Evolutionary conservation across 2,113 vertebrate genomes (phyloP).

Genomic region (Halichoeres trimaculatus): DNA sequence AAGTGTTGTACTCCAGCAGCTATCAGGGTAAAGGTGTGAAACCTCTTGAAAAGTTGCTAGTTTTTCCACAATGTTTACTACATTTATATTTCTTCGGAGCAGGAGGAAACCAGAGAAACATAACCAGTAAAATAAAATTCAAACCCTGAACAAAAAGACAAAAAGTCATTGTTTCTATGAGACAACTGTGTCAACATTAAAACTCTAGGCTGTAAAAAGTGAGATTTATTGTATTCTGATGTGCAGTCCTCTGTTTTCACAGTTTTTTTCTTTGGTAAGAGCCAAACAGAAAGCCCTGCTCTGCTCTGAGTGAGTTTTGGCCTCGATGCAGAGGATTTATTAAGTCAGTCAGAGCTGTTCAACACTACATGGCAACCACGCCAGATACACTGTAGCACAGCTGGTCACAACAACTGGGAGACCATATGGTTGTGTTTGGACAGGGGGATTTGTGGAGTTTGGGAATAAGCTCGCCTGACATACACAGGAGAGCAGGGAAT

Average conservation of each 20-base stretch:
- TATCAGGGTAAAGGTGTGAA: no score
- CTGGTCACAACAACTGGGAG: conserved; percentile 77
- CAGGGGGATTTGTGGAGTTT: conserved; percentile 80
- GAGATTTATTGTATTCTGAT: background rate
- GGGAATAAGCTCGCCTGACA: conserved; percentile 79
- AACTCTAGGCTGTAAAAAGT: no score
- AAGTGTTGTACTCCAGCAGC: no score
- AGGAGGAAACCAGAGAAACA: background rate
- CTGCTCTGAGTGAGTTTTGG: conserved; percentile 46
- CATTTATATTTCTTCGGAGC: background rate
- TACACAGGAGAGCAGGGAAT: conserved; percentile 70
- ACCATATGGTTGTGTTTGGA: conserved; percentile 83
- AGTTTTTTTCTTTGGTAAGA: conserved; percentile 44
- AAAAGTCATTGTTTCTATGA: no score
- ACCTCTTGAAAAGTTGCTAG: no score
- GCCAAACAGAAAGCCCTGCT: conserved; percentile 30
- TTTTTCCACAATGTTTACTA: no score
- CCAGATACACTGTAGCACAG: conserved; percentile 70
- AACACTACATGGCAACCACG: conserved; percentile 45
- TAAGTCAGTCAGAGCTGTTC: conserved; percentile 30
- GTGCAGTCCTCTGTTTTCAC: conserved; percentile 7
- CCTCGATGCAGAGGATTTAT: conserved; percentile 61
- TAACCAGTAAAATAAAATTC: no score
- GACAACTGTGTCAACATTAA: no score
- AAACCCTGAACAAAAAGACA: no score